Percentiles rank a stretch among this genome's conserved stretches.
These are phyloP conservation scores for Hymenochirus boettgeri DNA, from an alignment of 2,113 vertebrate species.

Conservation along the genomic window DNA sequence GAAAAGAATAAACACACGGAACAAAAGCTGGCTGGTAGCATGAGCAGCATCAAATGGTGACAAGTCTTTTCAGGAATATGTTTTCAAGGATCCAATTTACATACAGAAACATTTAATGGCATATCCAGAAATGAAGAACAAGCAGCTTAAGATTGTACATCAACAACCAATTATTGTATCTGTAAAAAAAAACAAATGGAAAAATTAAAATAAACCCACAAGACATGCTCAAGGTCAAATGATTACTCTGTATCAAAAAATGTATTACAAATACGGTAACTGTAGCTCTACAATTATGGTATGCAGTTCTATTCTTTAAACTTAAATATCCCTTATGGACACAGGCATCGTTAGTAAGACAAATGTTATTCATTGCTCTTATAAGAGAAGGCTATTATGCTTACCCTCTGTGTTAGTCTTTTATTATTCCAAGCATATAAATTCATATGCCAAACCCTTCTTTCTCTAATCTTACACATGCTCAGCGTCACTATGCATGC, in stretches of 20 bases:
- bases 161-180: slow-evolving; percentile 9
- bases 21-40: slow-evolving; percentile 5
- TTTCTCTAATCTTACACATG: slow-evolving; percentile 16
- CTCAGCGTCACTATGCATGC: slow-evolving; percentile 21
- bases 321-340: neutral
- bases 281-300: no score
- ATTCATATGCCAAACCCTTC: slow-evolving; percentile 30
- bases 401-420: slow-evolving; percentile 30
- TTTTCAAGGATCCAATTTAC: slow-evolving; percentile 22
- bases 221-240: slow-evolving; percentile 31
- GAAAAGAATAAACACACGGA: neutral
- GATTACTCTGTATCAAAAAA: neutral
- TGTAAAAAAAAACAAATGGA: slow-evolving; percentile 8
- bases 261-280: neutral
- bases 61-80: slow-evolving; percentile 19
- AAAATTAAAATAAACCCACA: neutral
- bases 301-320: no score
- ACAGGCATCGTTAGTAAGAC: neutral
- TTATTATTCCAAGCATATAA: slow-evolving; percentile 24
- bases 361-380: neutral
- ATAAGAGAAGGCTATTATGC: slow-evolving; percentile 22
- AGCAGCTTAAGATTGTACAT: slow-evolving; percentile 16
- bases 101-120: slow-evolving; percentile 13
- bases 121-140: slow-evolving; percentile 28
- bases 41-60: slow-evolving; percentile 27